Percentiles rank a stretch among this genome's conserved stretches.
These are phyloP conservation scores for Atherinosoma microstoma DNA, from an alignment of 2,797 vertebrate species.

Conservation along the genomic window DNA sequence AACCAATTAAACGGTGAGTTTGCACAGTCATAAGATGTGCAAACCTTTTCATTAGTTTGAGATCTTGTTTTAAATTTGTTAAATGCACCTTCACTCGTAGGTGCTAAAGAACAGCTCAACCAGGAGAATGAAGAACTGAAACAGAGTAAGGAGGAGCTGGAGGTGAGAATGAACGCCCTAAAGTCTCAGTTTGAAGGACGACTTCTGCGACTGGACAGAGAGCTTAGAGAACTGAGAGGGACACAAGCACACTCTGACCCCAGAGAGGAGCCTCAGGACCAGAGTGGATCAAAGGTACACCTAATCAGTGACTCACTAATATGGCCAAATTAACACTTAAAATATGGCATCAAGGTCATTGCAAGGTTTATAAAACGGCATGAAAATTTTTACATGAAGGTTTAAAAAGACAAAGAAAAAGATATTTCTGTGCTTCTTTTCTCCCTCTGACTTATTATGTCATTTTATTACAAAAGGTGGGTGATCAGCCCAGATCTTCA, in stretches of 20 bases:
- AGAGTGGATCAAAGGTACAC: slow-evolving; percentile 88
- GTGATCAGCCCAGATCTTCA: slow-evolving; percentile 87
- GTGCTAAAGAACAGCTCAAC: slow-evolving; percentile 88
- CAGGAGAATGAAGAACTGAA: slow-evolving; percentile 93
- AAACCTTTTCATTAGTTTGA: background rate
- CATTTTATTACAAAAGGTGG: slow-evolving; percentile 44
- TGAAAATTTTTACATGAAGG: background rate
- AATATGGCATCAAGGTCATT: background rate
- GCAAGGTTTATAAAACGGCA: background rate
- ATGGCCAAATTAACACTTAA: background rate
- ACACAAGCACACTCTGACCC: slow-evolving; percentile 89
- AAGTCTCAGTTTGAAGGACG: slow-evolving; percentile 96
- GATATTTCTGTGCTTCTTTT: background rate
- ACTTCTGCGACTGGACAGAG: slow-evolving; percentile 91
- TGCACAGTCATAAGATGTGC: no score
- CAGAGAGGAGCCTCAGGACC: slow-evolving; percentile 91
- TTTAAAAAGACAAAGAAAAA: no score
- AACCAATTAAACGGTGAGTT: slow-evolving; percentile 88
- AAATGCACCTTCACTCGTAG: slow-evolving; percentile 65
- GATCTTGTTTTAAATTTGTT: background rate
- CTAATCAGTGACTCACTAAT: background rate
- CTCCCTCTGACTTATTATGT: background rate
- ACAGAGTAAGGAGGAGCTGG: slow-evolving; percentile 91
- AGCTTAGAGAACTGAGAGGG: slow-evolving; percentile 87
- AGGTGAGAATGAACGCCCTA: slow-evolving; percentile 93